These are phyloP conservation scores for Cyclura pinguis DNA, from an alignment of 2,797 vertebrate species.

Conservation along the genomic window DNA sequence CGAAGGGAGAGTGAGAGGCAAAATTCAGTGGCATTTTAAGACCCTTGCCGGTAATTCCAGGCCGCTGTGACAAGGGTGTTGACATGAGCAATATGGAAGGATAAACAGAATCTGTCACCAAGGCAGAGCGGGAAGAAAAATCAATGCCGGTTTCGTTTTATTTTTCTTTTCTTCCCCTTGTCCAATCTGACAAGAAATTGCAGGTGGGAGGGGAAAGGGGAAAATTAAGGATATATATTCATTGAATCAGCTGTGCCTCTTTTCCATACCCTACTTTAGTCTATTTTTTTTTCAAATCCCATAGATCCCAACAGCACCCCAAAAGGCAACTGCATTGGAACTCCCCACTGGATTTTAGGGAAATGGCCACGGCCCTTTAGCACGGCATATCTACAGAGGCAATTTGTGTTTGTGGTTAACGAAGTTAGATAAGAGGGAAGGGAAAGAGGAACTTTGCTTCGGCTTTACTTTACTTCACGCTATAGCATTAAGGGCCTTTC, in stretches of 20 bases:
- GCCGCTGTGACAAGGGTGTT: neutral
- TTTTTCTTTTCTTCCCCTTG: neutral
- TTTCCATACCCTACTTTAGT: too few relatives aligned
- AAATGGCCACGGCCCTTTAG: too few relatives aligned
- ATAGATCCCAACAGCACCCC: too few relatives aligned
- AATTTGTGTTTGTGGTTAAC: neutral
- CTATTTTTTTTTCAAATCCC: neutral
- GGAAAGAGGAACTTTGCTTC: too few relatives aligned
- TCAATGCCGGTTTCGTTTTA: constrained; percentile 18
- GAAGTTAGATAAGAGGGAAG: too few relatives aligned
- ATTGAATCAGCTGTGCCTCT: neutral
- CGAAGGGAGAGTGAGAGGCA: too few relatives aligned
- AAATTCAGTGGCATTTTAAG: neutral
- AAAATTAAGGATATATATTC: neutral
- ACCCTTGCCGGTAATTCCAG: neutral
- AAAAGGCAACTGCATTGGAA: neutral
- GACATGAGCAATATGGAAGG: neutral
- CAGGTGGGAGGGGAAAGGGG: neutral
- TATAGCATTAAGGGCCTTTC: too few relatives aligned
- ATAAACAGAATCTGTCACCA: constrained; percentile 28
- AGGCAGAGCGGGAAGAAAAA: neutral
- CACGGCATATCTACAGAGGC: too few relatives aligned
- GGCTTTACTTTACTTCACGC: too few relatives aligned
- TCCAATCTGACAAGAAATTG: neutral
- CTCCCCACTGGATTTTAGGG: neutral